Percentiles rank a stretch among this genome's conserved stretches.
Conservation (phyloP, 2,888 invertebrate species). For the Microplitis deprimator region DNA sequence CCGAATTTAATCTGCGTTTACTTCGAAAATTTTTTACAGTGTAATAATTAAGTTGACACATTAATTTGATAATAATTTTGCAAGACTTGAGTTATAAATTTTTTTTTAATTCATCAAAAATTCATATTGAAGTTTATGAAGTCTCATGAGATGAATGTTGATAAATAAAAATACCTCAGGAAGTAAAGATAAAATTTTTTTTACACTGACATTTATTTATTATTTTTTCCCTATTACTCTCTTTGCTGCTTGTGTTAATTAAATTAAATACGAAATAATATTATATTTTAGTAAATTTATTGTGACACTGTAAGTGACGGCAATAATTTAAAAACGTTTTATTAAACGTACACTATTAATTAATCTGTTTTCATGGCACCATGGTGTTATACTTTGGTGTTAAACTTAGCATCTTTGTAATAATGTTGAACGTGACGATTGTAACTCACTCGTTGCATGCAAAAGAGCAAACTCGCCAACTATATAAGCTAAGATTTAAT, state of each 20-base stretch:
- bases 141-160: too few relatives aligned
- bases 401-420: background rate
- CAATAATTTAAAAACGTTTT: background rate
- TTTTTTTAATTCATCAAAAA: too few relatives aligned
- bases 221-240: background rate
- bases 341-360: background rate
- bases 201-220: too few relatives aligned
- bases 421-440: constrained; percentile 33
- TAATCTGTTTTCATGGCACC: background rate
- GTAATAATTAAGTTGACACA: too few relatives aligned
- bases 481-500: background rate
- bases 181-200: too few relatives aligned
- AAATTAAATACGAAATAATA: background rate
- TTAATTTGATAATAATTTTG: too few relatives aligned
- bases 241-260: constrained; percentile 5
- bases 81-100: too few relatives aligned
- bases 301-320: background rate
- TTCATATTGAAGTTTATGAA: too few relatives aligned
- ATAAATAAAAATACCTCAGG: too few relatives aligned
- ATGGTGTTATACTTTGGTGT: background rate
- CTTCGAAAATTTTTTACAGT: too few relatives aligned
- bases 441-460: constrained; percentile 47
- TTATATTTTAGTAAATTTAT: background rate
- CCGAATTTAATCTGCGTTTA: too few relatives aligned
- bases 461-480: constrained; percentile 5